Evolutionary conservation across 2,113 vertebrate species (phyloP), one percentile per base, ranked within the genome.

Genomic region (Elanoides forficatus): DNA sequence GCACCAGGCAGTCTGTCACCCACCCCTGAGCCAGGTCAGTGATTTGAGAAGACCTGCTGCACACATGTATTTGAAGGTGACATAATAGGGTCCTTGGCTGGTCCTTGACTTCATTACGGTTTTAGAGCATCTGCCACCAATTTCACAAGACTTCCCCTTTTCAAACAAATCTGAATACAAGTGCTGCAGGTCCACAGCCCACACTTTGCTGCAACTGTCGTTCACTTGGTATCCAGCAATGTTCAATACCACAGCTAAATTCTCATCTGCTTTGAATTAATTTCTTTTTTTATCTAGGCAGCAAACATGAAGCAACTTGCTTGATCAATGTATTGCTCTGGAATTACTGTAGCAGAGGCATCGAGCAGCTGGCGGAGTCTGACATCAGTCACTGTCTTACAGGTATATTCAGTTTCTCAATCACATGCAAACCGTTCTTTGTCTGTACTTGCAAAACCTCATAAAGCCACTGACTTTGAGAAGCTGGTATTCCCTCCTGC

Each of bases 371-470:
- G 30, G 90, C 87, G 81, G 63, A 95, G 95, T 50, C 73, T 96
- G 87, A 95, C 95, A 97, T 70, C 95, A 95, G 68, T 82, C 90
- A 81, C 88, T 91, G 93, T 96, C 95, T 95, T 63, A 78, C 85
- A 75, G 92, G 75, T 27, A 18, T 68, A 83, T 88, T 96, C 71
- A 52, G 68, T 97, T 98, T 97, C 95, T 91, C 80, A 96, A 84
- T 95, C 88, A 26, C 86, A 73, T n/a, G 72, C 89, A 88, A 93
- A 85, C 80, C 4, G 22, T 29, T n/a, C 67, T 91, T 63, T 97
- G 98, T 78, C 97, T 91, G 68, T 59, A 83, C 98, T 97, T 97
- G 98, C 95, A 88, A 80, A 81, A 55, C n/a, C 86, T 75, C 8
- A 25, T 60, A 81, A 60, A 86, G 82, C 67, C 83, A 22, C 88